Conservation (phyloP, 2,888 invertebrate species). For the Epiblema foenella region DNA sequence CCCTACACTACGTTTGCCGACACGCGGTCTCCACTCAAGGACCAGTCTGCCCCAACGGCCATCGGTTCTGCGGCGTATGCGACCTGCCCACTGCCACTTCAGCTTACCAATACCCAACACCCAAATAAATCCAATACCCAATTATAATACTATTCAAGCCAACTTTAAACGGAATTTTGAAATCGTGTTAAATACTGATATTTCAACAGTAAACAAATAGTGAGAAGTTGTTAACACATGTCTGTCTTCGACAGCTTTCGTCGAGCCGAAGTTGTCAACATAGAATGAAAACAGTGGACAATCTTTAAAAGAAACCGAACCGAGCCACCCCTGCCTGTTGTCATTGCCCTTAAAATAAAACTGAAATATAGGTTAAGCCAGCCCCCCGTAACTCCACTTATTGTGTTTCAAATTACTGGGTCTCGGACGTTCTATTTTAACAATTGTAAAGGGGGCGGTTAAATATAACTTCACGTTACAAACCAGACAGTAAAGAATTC, state of each 20-base stretch:
- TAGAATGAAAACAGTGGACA: conserved; percentile 28
- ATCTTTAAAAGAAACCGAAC: conserved; percentile 31
- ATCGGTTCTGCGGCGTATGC: too few relatives aligned
- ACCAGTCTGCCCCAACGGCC: too few relatives aligned
- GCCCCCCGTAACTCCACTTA: conserved; percentile 57
- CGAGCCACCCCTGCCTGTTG: conserved; percentile 32
- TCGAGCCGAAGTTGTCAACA: conserved; percentile 22
- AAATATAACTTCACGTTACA: conserved; percentile 69
- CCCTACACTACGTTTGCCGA: too few relatives aligned
- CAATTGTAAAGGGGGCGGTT: conserved; percentile 69
- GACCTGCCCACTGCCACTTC: too few relatives aligned
- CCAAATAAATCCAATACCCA: too few relatives aligned
- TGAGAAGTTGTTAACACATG: conserved; percentile 13
- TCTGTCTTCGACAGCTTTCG: conserved; percentile 35
- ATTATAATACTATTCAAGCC: not conserved
- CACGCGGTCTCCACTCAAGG: too few relatives aligned
- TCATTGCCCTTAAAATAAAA: conserved; percentile 44
- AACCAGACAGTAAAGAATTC: conserved; percentile 58
- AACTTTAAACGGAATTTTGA: too few relatives aligned
- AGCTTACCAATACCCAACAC: too few relatives aligned
- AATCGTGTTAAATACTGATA: not conserved
- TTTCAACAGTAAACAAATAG: not conserved
- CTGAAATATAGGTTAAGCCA: conserved; percentile 53
- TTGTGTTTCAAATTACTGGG: conserved; percentile 73
- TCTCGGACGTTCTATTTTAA: conserved; percentile 74